Base-by-base conservation (phyloP, 2,888 invertebrate species). In the Boloria euphrosyne region DNA sequence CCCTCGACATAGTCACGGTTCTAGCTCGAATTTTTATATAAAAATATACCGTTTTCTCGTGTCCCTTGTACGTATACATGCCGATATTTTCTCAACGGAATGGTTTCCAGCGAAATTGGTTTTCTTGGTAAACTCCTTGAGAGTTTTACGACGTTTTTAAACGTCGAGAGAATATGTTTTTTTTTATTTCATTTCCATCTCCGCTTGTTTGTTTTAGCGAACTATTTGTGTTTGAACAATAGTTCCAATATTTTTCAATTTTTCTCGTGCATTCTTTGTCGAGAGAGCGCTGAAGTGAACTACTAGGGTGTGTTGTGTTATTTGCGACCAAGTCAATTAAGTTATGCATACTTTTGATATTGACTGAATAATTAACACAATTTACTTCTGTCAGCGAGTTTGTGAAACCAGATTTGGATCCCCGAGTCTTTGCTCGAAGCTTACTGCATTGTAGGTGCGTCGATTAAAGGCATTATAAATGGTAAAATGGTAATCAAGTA, bases 91-190 rank as follows among this genome's bases (percentile, higher is more conserved):
- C 72, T 65, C 70, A 63, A 68, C 62, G 70, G 66, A 70, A 70
- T 69, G 70, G 73, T 68, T 66, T 66, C 67, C 63, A 65, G 68
- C 71, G 68, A 72, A 73, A 74, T 74, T 71, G 68, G 68, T 74
- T 72, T 73, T 73, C 72, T 70, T 60, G 62, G 71, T 71, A 72
- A 72, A 72, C 70, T 73, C 67, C 67, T 67, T 64, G 72, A 70
- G 67, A 70, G 68, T 71, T 73, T 74, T 72, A 72, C 69, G 73
- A 74, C 71, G 68, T 73, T 74, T 73, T 69, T 72, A 72, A 73
- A 70, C 65, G 73, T 68, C 69, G 59, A 54, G 67, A 62, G 73
- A 59, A 52, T 58, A 60, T 65, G 62, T 70, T 66, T 66, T 67
- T 66, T 70, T 69, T 67, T 64, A 62, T 71, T 71, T 70, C 71